These are phyloP conservation scores for Drosophila prosaltans DNA, from an alignment of 1,140 invertebrate genomes.

Conservation along the genomic window DNA sequence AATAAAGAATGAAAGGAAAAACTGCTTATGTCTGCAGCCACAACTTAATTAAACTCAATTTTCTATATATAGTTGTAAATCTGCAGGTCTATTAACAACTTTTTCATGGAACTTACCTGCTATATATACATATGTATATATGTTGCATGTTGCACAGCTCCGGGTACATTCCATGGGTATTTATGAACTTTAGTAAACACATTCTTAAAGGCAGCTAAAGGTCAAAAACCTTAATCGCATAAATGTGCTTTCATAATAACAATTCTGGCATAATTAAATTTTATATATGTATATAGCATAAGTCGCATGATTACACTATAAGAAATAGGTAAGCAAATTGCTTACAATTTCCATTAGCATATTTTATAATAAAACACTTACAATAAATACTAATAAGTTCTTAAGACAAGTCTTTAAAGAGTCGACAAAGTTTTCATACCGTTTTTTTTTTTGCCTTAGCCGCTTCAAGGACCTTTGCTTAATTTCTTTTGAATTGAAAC, in stretches of 20 bases:
- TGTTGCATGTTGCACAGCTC: constrained; percentile 1
- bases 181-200: background rate
- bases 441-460: too few species aligned
- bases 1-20: background rate
- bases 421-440: too few species aligned
- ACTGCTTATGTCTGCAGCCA: constrained; percentile 4
- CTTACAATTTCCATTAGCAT: too few species aligned
- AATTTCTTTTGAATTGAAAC: too few species aligned
- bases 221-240: constrained; percentile 1
- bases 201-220: background rate
- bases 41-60: constrained; percentile 10
- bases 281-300: background rate
- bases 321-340: too few species aligned
- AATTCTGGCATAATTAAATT: background rate
- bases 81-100: background rate
- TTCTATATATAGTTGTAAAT: constrained; percentile 2
- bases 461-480: too few species aligned
- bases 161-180: too few species aligned
- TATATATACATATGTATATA: background rate
- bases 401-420: too few species aligned
- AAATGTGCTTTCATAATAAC: background rate
- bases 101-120: background rate
- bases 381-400: too few species aligned
- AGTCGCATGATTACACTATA: background rate
- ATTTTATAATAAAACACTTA: too few species aligned